These are phyloP conservation scores for Phainopepla nitens DNA, from an alignment of 2,113 vertebrate species.

Conservation along the genomic window DNA sequence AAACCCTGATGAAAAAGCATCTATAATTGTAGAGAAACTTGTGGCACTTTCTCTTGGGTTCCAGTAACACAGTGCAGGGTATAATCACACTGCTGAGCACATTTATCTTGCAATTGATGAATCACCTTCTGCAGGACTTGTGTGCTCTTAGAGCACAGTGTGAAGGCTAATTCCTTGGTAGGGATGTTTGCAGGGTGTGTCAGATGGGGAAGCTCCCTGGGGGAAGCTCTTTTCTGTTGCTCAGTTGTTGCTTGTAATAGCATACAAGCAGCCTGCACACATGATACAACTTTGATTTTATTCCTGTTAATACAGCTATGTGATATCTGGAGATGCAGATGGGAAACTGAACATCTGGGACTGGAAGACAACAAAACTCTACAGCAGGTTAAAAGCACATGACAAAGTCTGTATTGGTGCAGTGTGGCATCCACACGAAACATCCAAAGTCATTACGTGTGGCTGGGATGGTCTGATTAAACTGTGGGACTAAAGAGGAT, in stretches of 20 bases:
- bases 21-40: neutral
- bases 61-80: neutral
- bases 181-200: neutral
- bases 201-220: neutral
- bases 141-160: neutral
- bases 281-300: neutral
- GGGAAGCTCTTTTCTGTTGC: neutral
- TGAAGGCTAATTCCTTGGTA: neutral
- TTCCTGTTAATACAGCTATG: conserved; percentile 78
- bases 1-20: neutral
- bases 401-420: conserved; percentile 98
- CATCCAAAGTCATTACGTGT: conserved; percentile 97
- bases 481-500: conserved; percentile 85
- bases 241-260: neutral
- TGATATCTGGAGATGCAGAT: conserved; percentile 98
- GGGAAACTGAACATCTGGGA: conserved; percentile 99
- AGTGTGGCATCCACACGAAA: conserved; percentile 97
- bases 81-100: neutral
- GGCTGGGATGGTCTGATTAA: conserved; percentile 99
- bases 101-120: neutral
- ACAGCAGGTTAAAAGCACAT: conserved; percentile 95
- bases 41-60: neutral
- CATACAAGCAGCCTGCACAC: neutral
- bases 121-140: neutral
- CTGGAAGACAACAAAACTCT: conserved; percentile 99